Evolutionary conservation across 1,140 invertebrate genomes (phyloP).

Genomic region (Schlechtendalia chinensis): DNA sequence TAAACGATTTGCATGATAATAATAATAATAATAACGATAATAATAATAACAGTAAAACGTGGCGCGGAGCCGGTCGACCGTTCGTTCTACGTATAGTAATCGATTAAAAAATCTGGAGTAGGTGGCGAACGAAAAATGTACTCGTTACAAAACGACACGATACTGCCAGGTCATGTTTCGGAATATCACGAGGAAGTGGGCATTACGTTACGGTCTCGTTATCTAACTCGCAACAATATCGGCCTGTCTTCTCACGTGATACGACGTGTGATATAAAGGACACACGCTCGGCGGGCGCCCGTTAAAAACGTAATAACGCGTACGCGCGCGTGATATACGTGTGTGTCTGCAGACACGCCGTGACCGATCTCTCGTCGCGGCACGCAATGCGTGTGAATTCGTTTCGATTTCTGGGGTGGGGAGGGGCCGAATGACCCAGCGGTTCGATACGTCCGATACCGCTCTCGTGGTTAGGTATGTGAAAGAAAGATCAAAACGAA

Average conservation of each 20-base stretch:
- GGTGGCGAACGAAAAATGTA: not conserved
- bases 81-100: not conserved
- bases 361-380: constrained; percentile 18
- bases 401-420: not conserved
- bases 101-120: not conserved
- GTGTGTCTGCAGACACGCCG: constrained; percentile 28
- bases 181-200: constrained; percentile 3
- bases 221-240: not conserved
- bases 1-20: no score
- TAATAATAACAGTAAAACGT: not conserved
- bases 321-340: no score
- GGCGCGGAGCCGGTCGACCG: no score
- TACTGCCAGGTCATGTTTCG: constrained; percentile 6
- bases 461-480: no score
- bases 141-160: not conserved
- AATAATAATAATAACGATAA: not conserved
- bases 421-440: constrained; percentile 14
- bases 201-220: not conserved
- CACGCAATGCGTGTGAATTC: constrained; percentile 21
- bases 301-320: no score
- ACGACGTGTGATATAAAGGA: not conserved
- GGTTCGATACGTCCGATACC: not conserved
- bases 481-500: no score
- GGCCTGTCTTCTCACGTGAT: not conserved
- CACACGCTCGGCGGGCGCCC: not conserved